Percentiles rank a stretch among this genome's conserved stretches.
phyloP scores from a whole-genome alignment of 2,888 invertebrate species.

The Autographa pulchrina region DNA sequence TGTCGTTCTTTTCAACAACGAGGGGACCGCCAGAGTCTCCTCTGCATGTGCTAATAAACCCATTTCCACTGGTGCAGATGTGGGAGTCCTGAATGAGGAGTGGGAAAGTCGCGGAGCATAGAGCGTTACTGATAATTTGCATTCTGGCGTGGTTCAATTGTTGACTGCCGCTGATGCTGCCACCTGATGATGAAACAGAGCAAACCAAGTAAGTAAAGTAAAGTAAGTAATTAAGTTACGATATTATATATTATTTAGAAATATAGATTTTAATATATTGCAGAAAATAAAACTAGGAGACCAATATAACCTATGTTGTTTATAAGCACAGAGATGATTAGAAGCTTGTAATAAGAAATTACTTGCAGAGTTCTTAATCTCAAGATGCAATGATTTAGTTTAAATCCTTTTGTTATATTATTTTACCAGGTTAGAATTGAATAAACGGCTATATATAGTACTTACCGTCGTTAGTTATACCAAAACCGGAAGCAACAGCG shows the following conservation, averaged over 20 bases:
- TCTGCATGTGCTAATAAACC: constrained; percentile 65
- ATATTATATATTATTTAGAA: too few species aligned
- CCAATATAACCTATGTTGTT: too few species aligned
- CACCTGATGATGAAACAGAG: constrained; percentile 45
- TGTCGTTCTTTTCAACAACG: constrained; percentile 47
- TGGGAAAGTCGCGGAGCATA: constrained; percentile 66
- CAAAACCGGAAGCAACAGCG: constrained; percentile 71
- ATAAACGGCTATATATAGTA: constrained; percentile 15
- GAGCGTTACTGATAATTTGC: constrained; percentile 67
- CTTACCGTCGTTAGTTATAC: constrained; percentile 67
- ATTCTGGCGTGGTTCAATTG: constrained; percentile 64
- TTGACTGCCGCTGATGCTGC: constrained; percentile 56
- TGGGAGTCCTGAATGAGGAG: constrained; percentile 64
- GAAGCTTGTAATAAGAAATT: too few species aligned
- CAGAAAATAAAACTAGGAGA: too few species aligned
- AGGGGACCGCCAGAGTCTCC: constrained; percentile 82
- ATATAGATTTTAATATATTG: too few species aligned
- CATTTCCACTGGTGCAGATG: constrained; percentile 73
- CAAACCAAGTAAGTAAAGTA: too few species aligned
- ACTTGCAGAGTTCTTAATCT: too few species aligned
- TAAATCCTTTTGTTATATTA: too few species aligned
- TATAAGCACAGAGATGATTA: too few species aligned
- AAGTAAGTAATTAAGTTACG: too few species aligned
- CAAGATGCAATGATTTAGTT: too few species aligned
- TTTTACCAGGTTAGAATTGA: too few species aligned